A percentile compares a stretch with the other conserved stretches of the same genome.
Evolutionary conservation across 1,140 invertebrate genomes (phyloP).

Genomic region (Tigriopus japonicus): DNA sequence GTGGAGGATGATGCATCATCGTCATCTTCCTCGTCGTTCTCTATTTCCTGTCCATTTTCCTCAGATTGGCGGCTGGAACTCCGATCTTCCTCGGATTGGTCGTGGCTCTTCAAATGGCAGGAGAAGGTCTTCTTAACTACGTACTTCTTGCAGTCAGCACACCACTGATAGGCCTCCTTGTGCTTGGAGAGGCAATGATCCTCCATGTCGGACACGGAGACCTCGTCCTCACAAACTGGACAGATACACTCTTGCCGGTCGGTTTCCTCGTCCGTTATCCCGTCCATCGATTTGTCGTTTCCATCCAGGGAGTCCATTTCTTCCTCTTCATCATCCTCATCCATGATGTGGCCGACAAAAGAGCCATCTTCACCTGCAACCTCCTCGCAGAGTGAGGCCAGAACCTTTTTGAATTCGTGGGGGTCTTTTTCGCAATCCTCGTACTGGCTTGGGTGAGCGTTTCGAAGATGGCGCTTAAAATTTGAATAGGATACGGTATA

Average conservation of each 20-base stretch:
- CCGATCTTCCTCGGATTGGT: background rate
- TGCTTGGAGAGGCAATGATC: conserved; percentile 1
- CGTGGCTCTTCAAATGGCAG: background rate
- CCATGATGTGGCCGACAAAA: background rate
- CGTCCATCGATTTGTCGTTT: background rate
- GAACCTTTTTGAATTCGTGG: background rate
- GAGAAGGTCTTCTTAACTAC: background rate
- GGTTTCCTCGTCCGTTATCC: background rate
- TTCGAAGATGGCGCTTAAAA: conserved; percentile 11
- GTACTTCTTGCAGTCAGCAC: background rate
- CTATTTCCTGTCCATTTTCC: background rate
- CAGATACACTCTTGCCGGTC: background rate
- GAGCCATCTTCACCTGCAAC: background rate
- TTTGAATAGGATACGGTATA: conserved; percentile 14
- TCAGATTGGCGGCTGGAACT: background rate
- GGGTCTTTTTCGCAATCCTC: background rate
- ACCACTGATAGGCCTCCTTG: conserved; percentile 3
- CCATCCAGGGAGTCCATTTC: background rate
- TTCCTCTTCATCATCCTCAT: background rate
- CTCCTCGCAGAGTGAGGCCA: background rate
- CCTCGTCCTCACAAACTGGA: background rate
- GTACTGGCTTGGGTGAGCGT: background rate
- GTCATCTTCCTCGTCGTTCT: background rate
- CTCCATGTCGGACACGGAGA: background rate
- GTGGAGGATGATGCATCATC: background rate